Percentiles rank a stretch among this genome's conserved stretches.
phyloP scores from a whole-genome alignment of 2,888 invertebrate genomes.

The Agrochola circellaris region DNA sequence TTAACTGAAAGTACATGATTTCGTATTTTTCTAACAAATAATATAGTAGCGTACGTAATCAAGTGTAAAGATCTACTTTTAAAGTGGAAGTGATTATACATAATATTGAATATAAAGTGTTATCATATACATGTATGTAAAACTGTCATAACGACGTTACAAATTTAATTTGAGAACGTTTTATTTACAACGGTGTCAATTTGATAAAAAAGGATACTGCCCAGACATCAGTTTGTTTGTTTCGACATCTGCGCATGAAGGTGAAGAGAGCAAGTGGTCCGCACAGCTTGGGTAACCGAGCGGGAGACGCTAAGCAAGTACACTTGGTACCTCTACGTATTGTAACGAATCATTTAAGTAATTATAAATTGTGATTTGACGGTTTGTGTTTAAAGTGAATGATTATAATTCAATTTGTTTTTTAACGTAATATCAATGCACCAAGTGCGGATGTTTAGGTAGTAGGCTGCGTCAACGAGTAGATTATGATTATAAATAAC shows the following conservation, averaged over 20 bases:
- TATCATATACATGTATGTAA: conserved; percentile 77
- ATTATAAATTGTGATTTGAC: conserved; percentile 79
- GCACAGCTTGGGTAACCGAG: conserved; percentile 37
- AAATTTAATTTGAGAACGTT: conserved; percentile 86
- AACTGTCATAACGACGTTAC: conserved; percentile 78
- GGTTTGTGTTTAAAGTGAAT: conserved; percentile 82
- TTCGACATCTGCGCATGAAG: conserved; percentile 35
- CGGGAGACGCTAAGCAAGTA: conserved; percentile 55
- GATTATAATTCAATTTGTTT: conserved; percentile 75
- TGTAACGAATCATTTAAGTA: conserved; percentile 71
- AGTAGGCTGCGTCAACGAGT: conserved; percentile 85
- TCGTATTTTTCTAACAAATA: conserved; percentile 90
- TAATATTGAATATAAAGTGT: conserved; percentile 76
- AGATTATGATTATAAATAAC: conserved; percentile 72
- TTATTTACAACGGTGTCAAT: conserved; percentile 73
- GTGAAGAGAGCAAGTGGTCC: conserved; percentile 27
- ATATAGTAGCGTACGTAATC: conserved; percentile 85
- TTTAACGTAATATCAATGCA: conserved; percentile 82
- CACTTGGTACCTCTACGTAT: conserved; percentile 50
- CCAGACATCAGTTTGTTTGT: conserved; percentile 55
- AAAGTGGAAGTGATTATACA: conserved; percentile 83
- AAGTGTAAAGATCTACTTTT: conserved; percentile 84
- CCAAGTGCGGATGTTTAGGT: conserved; percentile 86
- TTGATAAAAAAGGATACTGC: conserved; percentile 63
- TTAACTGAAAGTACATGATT: conserved; percentile 90